A percentile compares a stretch with the other conserved stretches of the same genome.
These are phyloP conservation scores for Brachyrhaphis roseni DNA, from an alignment of 2,797 vertebrate species.

Conservation along the genomic window DNA sequence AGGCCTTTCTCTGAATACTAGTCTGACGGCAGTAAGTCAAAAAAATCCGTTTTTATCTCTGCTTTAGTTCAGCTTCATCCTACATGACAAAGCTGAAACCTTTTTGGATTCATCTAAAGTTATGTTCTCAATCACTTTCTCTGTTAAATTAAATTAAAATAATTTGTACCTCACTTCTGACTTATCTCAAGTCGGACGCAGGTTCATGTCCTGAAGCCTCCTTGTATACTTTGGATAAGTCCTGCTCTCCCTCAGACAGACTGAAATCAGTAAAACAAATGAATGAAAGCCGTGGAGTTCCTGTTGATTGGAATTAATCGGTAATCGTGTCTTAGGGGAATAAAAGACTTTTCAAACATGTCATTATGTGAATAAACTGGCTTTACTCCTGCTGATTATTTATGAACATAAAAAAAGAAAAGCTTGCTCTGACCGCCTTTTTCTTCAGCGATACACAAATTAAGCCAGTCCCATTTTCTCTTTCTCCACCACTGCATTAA, in stretches of 20 bases:
- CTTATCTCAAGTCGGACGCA: conserved; percentile 36
- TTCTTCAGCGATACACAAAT: conserved; percentile 35
- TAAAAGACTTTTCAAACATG: conserved; percentile 57
- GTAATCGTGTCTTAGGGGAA: conserved; percentile 52
- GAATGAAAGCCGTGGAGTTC: conserved; percentile 46
- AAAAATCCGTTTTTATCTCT: too few relatives aligned
- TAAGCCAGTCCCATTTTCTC: conserved; percentile 49
- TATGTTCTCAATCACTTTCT: background rate
- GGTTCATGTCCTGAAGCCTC: conserved; percentile 47
- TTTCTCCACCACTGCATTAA: conserved; percentile 55
- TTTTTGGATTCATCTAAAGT: background rate
- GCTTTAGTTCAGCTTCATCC: too few relatives aligned
- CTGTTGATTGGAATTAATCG: conserved; percentile 76
- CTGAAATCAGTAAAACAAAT: conserved; percentile 65
- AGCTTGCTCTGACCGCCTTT: conserved; percentile 13
- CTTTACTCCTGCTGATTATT: conserved; percentile 34
- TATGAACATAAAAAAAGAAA: background rate
- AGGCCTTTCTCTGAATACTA: background rate
- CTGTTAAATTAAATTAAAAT: background rate
- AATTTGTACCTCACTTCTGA: conserved; percentile 15
- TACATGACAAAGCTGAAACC: background rate
- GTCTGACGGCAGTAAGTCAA: background rate
- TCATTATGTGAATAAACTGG: conserved; percentile 40
- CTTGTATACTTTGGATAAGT: conserved; percentile 68
- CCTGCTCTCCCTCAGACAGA: conserved; percentile 29